A percentile compares a stretch with the other conserved stretches of the same genome.
These are phyloP conservation scores for Loripinus fragilis DNA, from an alignment of 2,888 invertebrate genomes.

Conservation along the genomic window DNA sequence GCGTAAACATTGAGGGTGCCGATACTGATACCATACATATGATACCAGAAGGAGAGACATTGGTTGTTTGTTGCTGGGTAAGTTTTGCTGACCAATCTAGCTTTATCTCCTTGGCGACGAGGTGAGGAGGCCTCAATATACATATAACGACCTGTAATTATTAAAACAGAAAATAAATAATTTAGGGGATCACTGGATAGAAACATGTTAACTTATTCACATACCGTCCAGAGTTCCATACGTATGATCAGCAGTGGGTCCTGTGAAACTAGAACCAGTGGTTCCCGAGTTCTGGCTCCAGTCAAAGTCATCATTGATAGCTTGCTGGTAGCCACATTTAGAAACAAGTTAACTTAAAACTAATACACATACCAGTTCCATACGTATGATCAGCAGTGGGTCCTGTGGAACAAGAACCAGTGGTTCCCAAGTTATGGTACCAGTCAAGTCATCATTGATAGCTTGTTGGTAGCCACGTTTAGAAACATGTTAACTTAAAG, in stretches of 20 bases:
- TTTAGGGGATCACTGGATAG: no score
- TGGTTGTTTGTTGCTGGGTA: conserved; percentile 65
- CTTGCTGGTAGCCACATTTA: conserved; percentile 76
- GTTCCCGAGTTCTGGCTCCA: conserved; percentile 76
- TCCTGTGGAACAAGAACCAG: conserved; percentile 66
- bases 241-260: conserved; percentile 76
- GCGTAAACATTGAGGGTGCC: conserved; percentile 75
- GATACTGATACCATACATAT: conserved; percentile 77
- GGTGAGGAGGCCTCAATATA: conserved; percentile 72
- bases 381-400: conserved; percentile 75
- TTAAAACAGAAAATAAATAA: neutral
- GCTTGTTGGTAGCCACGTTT: conserved; percentile 77
- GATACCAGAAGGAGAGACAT: conserved; percentile 80
- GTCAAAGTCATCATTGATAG: conserved; percentile 74
- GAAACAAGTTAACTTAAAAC: no score
- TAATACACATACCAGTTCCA: conserved; percentile 75
- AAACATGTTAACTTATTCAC: no score
- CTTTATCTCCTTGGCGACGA: conserved; percentile 65
- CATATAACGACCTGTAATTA: conserved; percentile 73
- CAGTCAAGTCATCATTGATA: conserved; percentile 76
- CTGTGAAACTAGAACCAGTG: conserved; percentile 67
- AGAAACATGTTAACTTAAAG: no score
- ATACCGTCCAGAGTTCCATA: conserved; percentile 70
- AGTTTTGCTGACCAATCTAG: conserved; percentile 68
- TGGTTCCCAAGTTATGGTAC: conserved; percentile 75